A percentile compares a stretch with the other conserved stretches of the same genome.
These are phyloP conservation scores for Saguinus oedipus DNA, from an alignment of 2,797 vertebrate species.

Conservation along the genomic window DNA sequence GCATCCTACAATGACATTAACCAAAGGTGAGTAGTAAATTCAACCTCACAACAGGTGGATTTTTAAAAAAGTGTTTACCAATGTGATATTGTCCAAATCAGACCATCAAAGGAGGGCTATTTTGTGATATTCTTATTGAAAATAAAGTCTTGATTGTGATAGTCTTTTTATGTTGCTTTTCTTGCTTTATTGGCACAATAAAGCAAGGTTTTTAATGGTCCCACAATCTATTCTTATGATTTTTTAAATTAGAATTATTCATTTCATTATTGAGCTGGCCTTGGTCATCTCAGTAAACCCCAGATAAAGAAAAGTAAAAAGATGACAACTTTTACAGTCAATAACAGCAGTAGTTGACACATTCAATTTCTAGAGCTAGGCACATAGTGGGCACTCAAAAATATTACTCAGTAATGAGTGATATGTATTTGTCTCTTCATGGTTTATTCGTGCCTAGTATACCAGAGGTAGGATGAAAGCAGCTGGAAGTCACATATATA, in stretches of 20 bases:
- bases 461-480: conserved; percentile 67
- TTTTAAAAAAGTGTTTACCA: not conserved
- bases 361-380: conserved; percentile 47
- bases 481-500: conserved; percentile 29
- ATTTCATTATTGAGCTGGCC: conserved; percentile 54
- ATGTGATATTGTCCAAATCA: conserved; percentile 5
- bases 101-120: not conserved
- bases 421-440: not conserved
- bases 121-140: conserved; percentile 36
- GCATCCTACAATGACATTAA: not conserved
- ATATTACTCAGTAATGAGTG: conserved; percentile 56
- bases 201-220: not conserved
- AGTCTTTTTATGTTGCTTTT: not conserved
- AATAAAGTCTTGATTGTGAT: conserved; percentile 24
- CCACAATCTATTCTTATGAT: not conserved
- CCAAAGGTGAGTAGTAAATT: conserved; percentile 37
- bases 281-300: conserved; percentile 31
- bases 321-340: conserved; percentile 20
- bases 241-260: conserved; percentile 49
- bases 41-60: not conserved
- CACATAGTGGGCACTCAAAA: conserved; percentile 38
- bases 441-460: conserved; percentile 8
- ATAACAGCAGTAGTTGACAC: conserved; percentile 51
- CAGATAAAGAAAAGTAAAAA: conserved; percentile 33
- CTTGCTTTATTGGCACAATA: conserved; percentile 17